Percentiles rank a stretch among this genome's conserved stretches.
Evolutionary conservation across 2,113 vertebrate species (phyloP).

Genomic region (Clarias magur): DNA sequence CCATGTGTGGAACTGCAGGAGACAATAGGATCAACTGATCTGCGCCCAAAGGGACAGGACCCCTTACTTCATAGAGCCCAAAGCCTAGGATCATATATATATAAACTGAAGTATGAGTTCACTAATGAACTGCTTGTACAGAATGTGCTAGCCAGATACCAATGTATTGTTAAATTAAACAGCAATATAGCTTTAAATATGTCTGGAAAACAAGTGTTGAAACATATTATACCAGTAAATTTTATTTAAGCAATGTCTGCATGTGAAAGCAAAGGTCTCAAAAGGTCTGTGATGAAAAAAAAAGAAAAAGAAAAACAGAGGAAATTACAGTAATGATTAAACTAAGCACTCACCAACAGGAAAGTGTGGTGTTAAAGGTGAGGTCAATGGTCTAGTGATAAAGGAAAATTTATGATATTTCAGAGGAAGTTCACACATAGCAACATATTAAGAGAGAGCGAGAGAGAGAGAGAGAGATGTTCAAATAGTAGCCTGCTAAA

Average conservation of each 20-base stretch:
- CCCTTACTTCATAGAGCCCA: slow-evolving; percentile 64
- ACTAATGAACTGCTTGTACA: slow-evolving; percentile 47
- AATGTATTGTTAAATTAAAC: background rate
- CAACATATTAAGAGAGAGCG: background rate
- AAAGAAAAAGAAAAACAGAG: background rate
- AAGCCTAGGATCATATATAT: slow-evolving; percentile 60
- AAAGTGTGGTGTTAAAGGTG: slow-evolving; percentile 41
- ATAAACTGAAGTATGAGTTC: slow-evolving; percentile 58
- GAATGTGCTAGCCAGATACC: background rate
- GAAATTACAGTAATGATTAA: slow-evolving; percentile 37
- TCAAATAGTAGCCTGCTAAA: slow-evolving; percentile 23
- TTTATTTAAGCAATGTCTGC: slow-evolving; percentile 3
- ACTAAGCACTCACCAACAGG: slow-evolving; percentile 34
- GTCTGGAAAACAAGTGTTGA: background rate
- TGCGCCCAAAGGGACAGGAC: slow-evolving; percentile 67
- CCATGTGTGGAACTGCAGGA: slow-evolving; percentile 82
- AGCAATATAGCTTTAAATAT: background rate
- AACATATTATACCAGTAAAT: background rate
- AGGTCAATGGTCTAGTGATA: slow-evolving; percentile 47
- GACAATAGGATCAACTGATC: slow-evolving; percentile 84
- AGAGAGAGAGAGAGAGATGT: background rate
- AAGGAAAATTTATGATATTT: slow-evolving; percentile 46
- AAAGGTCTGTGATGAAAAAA: background rate
- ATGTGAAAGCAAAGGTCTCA: slow-evolving; percentile 5
- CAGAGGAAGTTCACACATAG: slow-evolving; percentile 41